These are phyloP conservation scores for Argyresthia albistria DNA, from an alignment of 2,888 invertebrate genomes.

Conservation along the genomic window DNA sequence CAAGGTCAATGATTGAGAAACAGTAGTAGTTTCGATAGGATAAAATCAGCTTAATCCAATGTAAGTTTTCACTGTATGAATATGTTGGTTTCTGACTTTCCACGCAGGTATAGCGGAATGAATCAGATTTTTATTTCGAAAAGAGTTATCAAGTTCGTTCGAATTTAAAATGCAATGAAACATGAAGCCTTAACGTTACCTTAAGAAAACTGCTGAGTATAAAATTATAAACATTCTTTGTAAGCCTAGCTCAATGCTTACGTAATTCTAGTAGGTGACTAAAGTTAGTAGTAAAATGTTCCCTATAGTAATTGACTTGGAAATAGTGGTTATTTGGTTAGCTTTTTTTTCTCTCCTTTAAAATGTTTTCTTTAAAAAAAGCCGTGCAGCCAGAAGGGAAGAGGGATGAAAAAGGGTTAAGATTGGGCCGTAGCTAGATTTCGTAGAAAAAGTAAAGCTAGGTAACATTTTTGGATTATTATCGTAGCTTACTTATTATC, in stretches of 20 bases:
- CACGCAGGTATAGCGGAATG: background rate
- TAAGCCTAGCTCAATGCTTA: conserved; percentile 64
- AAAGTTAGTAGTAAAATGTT: conserved; percentile 78
- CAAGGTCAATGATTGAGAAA: no score
- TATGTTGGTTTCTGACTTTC: no score
- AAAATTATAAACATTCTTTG: conserved; percentile 65
- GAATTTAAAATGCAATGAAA: conserved; percentile 10
- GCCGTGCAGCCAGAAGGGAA: conserved; percentile 23
- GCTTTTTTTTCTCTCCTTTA: conserved; percentile 23
- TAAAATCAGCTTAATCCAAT: no score
- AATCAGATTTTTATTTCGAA: conserved; percentile 24
- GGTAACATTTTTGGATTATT: conserved; percentile 38
- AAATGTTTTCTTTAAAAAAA: conserved; percentile 7
- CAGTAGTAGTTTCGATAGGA: no score
- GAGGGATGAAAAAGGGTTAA: background rate
- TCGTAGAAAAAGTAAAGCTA: conserved; percentile 63
- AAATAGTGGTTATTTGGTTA: conserved; percentile 73
- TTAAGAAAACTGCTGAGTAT: conserved; percentile 64
- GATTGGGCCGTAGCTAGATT: conserved; percentile 26
- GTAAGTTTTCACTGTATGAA: no score
- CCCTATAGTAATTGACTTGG: conserved; percentile 90
- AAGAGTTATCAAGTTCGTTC: background rate
- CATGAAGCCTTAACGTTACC: conserved; percentile 48
- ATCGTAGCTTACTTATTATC: conserved; percentile 51
- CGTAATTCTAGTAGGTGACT: conserved; percentile 58